A percentile compares a stretch with the other conserved stretches of the same genome.
Evolutionary conservation across 53 echinoderm and acorn worm genomes (phyloP).

Genomic region (Luidia sarsii): DNA sequence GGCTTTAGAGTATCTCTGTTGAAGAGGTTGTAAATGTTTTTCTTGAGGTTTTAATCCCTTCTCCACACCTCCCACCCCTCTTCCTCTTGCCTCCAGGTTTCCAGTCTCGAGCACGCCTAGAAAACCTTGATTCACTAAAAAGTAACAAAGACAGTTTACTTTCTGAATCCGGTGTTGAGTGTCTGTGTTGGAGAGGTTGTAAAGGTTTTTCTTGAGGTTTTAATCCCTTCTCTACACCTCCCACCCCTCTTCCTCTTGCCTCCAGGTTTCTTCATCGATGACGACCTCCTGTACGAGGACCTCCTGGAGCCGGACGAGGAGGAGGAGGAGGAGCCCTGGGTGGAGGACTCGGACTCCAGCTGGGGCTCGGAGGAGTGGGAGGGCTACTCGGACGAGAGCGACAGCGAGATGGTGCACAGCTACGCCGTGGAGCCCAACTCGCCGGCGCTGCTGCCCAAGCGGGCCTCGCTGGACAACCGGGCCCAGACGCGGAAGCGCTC

Average conservation of each 20-base stretch:
- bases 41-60: no score
- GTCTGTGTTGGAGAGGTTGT: no score
- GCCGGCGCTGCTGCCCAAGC: constrained; percentile 13
- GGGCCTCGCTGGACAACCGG: constrained; percentile 32
- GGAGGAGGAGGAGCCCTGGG: constrained; percentile 75
- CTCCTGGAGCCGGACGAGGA: constrained; percentile 76
- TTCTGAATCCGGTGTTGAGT: no score
- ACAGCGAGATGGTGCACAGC: constrained; percentile 83
- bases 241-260: no score
- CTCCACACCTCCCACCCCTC: no score
- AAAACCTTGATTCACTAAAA: no score
- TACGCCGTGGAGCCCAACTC: constrained; percentile 67
- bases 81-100: constrained; percentile 51
- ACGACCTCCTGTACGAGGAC: constrained; percentile 95
- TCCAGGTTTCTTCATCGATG: constrained; percentile 95
- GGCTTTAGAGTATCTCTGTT: no score
- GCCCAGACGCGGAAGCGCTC: constrained; percentile 53
- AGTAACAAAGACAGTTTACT: no score
- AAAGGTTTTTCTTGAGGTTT: no score
- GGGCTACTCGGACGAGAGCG: constrained; percentile 84
- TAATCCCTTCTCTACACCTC: no score
- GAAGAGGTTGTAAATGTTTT: no score
- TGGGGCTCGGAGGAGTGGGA: constrained; percentile 99
- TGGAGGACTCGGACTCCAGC: constrained; percentile 85
- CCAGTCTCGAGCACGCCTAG: no score